Conservation (phyloP, 2,113 vertebrate genomes). For the Tursiops truncatus region DNA sequence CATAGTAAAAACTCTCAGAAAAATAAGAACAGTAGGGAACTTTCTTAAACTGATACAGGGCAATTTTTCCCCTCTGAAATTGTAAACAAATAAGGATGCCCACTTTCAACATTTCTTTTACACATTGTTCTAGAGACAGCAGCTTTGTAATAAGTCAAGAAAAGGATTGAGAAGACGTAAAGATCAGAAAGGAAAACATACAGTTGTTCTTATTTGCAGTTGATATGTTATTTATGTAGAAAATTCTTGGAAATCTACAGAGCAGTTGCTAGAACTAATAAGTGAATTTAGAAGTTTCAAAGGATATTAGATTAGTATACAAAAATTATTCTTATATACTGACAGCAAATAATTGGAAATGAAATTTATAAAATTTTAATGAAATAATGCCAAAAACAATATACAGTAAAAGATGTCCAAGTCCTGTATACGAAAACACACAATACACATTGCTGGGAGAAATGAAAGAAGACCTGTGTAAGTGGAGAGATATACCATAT, state of each 20-base stretch:
- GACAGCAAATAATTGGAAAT: not conserved
- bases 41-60: not conserved
- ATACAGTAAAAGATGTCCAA: not conserved
- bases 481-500: not conserved
- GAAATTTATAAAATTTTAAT: not conserved
- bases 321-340: not conserved
- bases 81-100: not conserved
- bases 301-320: not conserved
- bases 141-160: not conserved
- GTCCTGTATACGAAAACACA: not conserved
- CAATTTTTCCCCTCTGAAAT: not conserved
- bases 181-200: not conserved
- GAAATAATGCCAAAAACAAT: not conserved
- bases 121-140: not conserved
- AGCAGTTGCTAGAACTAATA: not conserved
- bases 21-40: not conserved
- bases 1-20: not conserved
- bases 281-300: not conserved
- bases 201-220: not conserved
- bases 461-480: not conserved
- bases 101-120: not conserved
- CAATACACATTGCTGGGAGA: not conserved
- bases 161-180: not conserved
- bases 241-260: not conserved
- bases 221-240: not conserved